Base-by-base conservation (phyloP, 2,888 invertebrate species). In the Chloroclysta siterata region DNA sequence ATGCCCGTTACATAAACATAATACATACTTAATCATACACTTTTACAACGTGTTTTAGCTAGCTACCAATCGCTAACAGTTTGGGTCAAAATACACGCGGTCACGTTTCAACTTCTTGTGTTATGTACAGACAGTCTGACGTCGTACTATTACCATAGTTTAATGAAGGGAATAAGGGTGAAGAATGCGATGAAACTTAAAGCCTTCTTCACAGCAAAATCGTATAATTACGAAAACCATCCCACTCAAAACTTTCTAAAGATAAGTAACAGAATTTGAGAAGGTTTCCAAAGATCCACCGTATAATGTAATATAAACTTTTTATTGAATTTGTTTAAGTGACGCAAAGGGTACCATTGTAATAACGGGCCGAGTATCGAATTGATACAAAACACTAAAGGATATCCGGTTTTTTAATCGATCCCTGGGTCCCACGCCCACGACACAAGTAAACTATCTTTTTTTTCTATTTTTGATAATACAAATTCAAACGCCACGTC, bases 331-430 rank as follows among this genome's bases (percentile, higher is more conserved):
- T 73, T 53, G 53, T 53, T 65, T 50, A 58, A 59, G 42, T 44
- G 70, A 70, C 67, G 70, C 68, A 74, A 74, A 71, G 61, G 64
- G 70, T 72, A 17, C 46, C 46, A 72, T 76, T 75, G 67, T 72
- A 72, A 75, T 77, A 73, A 75, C 70, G 75, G 77, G 76, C 73
- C 69, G 71, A 78, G 78, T 74, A 78, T 77, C 75, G 75, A 71
- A 79, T 78, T 81, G 81, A 83, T 81, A 83, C 82, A 82, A 81
- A 84, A 81, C 76, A 70, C 74, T 76, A 74, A 67, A 81, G 90
- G 90, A 90, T 88, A 88, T 91, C 90, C 90, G 89, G 87, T 82
- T 78, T 81, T 81, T 81, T 81, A 72, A 78, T 72, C 72, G 78
- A 81, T 78, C 65, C 65, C 71, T 61, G 69, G 78, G 73, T 89